A percentile compares a stretch with the other conserved stretches of the same genome.
Conservation (phyloP, 2,888 invertebrate genomes). For the Eurytoma californica region DNA sequence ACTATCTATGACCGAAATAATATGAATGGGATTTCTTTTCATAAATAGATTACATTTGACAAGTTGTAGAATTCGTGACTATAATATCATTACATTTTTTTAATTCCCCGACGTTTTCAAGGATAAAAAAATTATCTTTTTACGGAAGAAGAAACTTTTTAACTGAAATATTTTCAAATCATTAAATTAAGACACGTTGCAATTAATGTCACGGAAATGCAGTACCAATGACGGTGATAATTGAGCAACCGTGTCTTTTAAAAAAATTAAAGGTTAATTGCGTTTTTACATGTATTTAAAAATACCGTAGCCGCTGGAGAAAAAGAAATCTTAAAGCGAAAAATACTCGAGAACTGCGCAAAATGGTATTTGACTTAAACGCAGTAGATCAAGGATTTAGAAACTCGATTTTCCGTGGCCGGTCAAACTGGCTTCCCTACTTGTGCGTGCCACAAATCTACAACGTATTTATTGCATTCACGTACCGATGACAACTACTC, state of each 20-base stretch:
- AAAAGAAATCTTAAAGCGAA: not conserved
- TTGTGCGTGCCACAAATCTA: slow-evolving; percentile 36
- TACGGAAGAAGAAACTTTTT: not conserved
- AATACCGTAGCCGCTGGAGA: too few relatives aligned
- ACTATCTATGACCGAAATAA: not conserved
- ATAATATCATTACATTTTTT: not conserved
- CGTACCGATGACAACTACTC: slow-evolving; percentile 18
- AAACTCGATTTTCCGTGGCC: slow-evolving; percentile 53
- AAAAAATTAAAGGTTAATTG: not conserved
- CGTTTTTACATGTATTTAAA: not conserved
- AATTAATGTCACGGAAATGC: not conserved
- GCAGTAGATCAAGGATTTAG: slow-evolving; percentile 57
- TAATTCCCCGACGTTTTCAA: not conserved
- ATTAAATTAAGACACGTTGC: not conserved
- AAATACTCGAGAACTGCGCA: slow-evolving; percentile 8
- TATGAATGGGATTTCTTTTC: not conserved
- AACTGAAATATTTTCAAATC: not conserved
- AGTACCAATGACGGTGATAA: not conserved
- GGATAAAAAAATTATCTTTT: not conserved
- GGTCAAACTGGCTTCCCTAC: slow-evolving; percentile 39
- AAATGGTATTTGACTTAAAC: slow-evolving; percentile 35
- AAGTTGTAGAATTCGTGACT: not conserved
- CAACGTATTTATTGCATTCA: slow-evolving; percentile 35
- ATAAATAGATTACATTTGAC: not conserved
- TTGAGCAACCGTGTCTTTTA: not conserved